Evolutionary conservation across 1,140 invertebrate species (phyloP).

Genomic region (Mesaphorura yosii): DNA sequence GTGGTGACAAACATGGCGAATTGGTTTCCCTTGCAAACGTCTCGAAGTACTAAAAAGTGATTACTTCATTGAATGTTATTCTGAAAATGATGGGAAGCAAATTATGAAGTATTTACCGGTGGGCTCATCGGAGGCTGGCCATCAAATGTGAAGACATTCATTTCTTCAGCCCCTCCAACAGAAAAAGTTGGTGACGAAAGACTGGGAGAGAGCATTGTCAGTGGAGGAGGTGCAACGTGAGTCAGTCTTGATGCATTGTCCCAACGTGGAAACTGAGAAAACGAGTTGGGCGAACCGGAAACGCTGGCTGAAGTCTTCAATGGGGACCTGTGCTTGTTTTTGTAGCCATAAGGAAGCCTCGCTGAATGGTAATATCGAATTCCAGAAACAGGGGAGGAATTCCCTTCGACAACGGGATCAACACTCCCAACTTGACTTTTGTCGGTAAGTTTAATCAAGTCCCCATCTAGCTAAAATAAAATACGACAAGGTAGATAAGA

Average conservation of each 20-base stretch:
- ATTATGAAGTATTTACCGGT: no score
- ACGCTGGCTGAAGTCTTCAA: background rate
- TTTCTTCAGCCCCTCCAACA: background rate
- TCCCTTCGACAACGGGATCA: no score
- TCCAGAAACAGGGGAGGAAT: background rate
- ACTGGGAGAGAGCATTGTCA: conserved; percentile 7
- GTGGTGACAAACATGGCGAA: no score
- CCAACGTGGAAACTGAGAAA: no score
- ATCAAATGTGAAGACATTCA: conserved; percentile 9
- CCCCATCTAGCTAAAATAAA: conserved; percentile 12
- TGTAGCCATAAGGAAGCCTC: background rate
- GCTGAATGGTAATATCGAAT: background rate
- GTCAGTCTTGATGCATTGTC: no score
- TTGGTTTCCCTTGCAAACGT: no score
- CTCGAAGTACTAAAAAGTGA: no score
- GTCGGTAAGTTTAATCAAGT: background rate
- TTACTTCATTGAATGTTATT: no score
- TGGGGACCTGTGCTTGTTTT: background rate
- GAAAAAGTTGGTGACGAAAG: conserved; percentile 6
- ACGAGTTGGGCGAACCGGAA: conserved; percentile 4
- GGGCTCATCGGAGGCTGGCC: background rate
- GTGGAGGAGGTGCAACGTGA: no score
- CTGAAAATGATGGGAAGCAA: no score
- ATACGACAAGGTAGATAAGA: background rate
- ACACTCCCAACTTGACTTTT: background rate